These are phyloP conservation scores for Psammodynastes pulverulentus DNA, from an alignment of 2,113 vertebrate genomes.

Conservation along the genomic window DNA sequence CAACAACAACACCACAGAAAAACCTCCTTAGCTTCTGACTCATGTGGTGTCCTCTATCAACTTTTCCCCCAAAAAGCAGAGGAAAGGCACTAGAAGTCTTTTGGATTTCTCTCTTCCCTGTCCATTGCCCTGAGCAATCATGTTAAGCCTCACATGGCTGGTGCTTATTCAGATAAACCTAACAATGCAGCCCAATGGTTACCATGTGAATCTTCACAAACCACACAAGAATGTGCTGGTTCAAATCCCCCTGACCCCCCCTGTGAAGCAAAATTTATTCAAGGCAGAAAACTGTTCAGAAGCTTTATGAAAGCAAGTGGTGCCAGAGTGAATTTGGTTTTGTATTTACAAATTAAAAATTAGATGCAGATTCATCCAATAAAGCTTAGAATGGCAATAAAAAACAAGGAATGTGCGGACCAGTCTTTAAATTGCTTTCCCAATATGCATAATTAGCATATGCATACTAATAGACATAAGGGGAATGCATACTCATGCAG, in stretches of 20 bases:
- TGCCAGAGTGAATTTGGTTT: constrained; percentile 74
- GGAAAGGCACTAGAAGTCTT: constrained; percentile 72
- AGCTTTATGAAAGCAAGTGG: constrained; percentile 75
- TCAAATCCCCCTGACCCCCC: constrained; percentile 88
- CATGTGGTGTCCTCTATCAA: constrained; percentile 58
- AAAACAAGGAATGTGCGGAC: constrained; percentile 42
- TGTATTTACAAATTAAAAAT: constrained; percentile 80
- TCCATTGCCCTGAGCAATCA: constrained; percentile 86
- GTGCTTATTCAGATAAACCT: constrained; percentile 95
- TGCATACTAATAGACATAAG: constrained; percentile 22
- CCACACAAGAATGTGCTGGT: constrained; percentile 96
- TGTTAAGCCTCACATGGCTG: constrained; percentile 91
- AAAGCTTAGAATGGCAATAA: constrained; percentile 53
- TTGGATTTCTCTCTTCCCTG: constrained; percentile 76
- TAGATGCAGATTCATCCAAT: constrained; percentile 69
- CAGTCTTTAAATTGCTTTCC: constrained; percentile 53
- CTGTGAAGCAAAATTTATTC: constrained; percentile 89
- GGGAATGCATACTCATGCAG: background rate
- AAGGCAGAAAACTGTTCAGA: constrained; percentile 84
- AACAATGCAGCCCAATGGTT: constrained; percentile 89
- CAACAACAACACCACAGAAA: background rate
- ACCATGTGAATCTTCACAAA: constrained; percentile 97
- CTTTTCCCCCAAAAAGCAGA: constrained; percentile 61
- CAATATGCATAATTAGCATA: constrained; percentile 31
- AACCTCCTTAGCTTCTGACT: constrained; percentile 63